Evolutionary conservation across 2,797 vertebrate genomes (phyloP).

Genomic region (Pampus argenteus): DNA sequence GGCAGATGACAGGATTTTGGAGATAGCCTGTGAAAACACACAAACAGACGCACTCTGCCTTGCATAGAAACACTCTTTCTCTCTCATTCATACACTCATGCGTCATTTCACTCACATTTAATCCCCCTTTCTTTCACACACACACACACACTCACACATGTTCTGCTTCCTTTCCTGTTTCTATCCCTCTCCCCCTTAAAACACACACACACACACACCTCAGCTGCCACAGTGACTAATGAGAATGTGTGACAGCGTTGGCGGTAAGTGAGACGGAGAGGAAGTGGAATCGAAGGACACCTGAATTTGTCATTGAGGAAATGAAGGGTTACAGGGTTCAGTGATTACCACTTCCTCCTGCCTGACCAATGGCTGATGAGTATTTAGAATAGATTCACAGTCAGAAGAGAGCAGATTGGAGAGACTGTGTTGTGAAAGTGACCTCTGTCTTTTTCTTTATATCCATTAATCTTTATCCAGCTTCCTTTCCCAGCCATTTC

Average conservation of each 20-base stretch:
- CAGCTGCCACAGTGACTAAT: conserved; percentile 74
- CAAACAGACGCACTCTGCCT: neutral
- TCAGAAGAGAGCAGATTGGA: conserved; percentile 28
- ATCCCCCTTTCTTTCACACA: conserved; percentile 21
- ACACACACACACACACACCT: conserved; percentile 19
- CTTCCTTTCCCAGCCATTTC: conserved; percentile 27
- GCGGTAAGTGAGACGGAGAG: conserved; percentile 74
- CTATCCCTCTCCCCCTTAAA: conserved; percentile 42
- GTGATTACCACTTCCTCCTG: conserved; percentile 46
- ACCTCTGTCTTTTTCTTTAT: conserved; percentile 46
- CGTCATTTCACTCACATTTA: conserved; percentile 37
- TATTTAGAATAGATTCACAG: conserved; percentile 38
- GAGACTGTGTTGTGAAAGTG: conserved; percentile 48
- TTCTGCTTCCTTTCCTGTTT: conserved; percentile 23
- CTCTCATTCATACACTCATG: conserved; percentile 26
- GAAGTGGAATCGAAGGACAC: conserved; percentile 73
- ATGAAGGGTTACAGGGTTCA: conserved; percentile 64
- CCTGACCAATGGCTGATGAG: conserved; percentile 62
- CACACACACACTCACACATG: conserved; percentile 11
- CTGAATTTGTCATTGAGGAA: conserved; percentile 78
- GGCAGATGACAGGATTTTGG: neutral
- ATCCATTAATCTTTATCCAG: conserved; percentile 48
- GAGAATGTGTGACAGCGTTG: conserved; percentile 69
- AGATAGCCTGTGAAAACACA: neutral
- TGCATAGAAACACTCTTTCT: neutral